Evolutionary conservation across 92 coral and sea anemone species (phyloP), one percentile per base, ranked within the genome.

Genomic region (Bergia puertoricense): DNA sequence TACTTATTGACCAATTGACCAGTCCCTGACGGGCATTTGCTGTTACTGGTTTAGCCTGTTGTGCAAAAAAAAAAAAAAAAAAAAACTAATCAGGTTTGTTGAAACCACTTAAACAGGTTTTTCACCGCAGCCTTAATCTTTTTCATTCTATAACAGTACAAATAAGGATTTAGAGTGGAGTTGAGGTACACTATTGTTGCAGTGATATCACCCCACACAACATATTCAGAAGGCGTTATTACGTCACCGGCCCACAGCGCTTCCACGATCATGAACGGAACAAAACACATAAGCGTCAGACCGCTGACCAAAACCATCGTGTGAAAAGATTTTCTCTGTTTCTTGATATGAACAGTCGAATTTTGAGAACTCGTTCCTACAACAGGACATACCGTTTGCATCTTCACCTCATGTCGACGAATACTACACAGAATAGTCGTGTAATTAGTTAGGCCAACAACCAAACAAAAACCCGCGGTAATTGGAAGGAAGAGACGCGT

Each of bases 111-210:
- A 72, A 72, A 72, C 16, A 72, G 8, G 39, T 13, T 72, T 72
- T 72, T 72, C 37, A 72, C 76, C 39, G 76, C 44, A 15, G 44
- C 10, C 39, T 39, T 37, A 72, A 72, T 36, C 76, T 72, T 39
- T 2, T 72, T 72, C 39, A 72, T 72, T 72, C 76, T 72, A n/a
- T 36, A n/a, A 37, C 76, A 72, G 76, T 72, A 72, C 76, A 72
- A 72, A 2, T 72, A 72, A 6, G 76, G 76, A 36, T 72, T 72
- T 4, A 72, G 39, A 23, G 76, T 23, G 39, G 76, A 72, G 39
- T 72, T 72, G 76, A 72, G 76, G 41, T 6, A 72, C 22, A 72
- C 39, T 36, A 72, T 7, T 4, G 76, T 72, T 5, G 42, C 76
- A n/a, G 76, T 72, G 41, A 72, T 36, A 40, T 72, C 76, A 72